Percentiles rank a stretch among this genome's conserved stretches.
Conservation (phyloP, 2,113 vertebrate species). For the Micronycteris hirsuta region DNA sequence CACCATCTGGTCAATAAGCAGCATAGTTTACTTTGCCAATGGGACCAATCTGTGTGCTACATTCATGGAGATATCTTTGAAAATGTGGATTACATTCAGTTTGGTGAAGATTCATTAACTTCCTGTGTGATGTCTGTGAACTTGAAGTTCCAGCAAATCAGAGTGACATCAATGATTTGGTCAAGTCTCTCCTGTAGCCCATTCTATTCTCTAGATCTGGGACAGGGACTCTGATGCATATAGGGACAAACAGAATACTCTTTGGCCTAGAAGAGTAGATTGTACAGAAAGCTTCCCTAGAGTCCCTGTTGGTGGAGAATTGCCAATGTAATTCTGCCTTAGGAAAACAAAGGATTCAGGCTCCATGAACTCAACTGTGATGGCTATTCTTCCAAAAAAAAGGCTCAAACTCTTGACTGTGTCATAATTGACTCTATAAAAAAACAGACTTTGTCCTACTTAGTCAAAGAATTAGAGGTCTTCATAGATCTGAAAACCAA, state of each 20-base stretch:
- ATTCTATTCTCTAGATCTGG: slow-evolving; percentile 83
- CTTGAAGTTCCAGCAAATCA: slow-evolving; percentile 87
- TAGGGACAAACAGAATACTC: slow-evolving; percentile 86
- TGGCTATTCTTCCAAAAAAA: slow-evolving; percentile 73
- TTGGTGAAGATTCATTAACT: slow-evolving; percentile 93
- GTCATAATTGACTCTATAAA: slow-evolving; percentile 82
- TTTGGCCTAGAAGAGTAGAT: slow-evolving; percentile 92
- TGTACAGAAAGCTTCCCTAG: slow-evolving; percentile 87
- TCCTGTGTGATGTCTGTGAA: slow-evolving; percentile 91
- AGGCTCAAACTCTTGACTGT: slow-evolving; percentile 86
- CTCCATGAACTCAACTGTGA: slow-evolving; percentile 74
- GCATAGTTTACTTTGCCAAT: slow-evolving; percentile 92
- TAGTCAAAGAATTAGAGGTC: slow-evolving; percentile 82
- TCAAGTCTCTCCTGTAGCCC: slow-evolving; percentile 87
- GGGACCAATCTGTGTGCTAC: slow-evolving; percentile 96
- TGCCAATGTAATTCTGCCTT: slow-evolving; percentile 93
- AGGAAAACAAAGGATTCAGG: slow-evolving; percentile 89
- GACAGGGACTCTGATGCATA: slow-evolving; percentile 79
- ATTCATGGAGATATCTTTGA: slow-evolving; percentile 96
- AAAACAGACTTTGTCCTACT: slow-evolving; percentile 79
- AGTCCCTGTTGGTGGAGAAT: slow-evolving; percentile 86
- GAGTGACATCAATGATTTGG: slow-evolving; percentile 81
- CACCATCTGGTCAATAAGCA: slow-evolving; percentile 92
- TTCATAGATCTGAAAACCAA: slow-evolving; percentile 84
- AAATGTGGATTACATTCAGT: slow-evolving; percentile 95